These are phyloP conservation scores for Petroica traversi DNA, from an alignment of 2,113 vertebrate genomes.

Conservation along the genomic window DNA sequence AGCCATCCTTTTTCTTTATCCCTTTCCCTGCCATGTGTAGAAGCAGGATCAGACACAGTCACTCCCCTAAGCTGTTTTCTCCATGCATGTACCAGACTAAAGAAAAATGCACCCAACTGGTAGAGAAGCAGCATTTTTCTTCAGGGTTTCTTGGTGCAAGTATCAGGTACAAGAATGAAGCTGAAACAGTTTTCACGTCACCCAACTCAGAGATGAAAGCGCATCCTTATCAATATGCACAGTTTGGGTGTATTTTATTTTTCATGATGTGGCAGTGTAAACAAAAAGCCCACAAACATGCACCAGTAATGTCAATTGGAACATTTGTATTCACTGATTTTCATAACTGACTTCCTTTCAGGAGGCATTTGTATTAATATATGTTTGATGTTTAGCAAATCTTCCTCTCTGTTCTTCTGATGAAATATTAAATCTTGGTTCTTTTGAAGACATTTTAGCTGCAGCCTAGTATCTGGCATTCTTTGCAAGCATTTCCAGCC, in stretches of 20 bases:
- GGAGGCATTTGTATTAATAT: slow-evolving; percentile 68
- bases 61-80: not conserved
- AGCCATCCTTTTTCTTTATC: not conserved
- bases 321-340: slow-evolving; percentile 68
- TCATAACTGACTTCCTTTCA: slow-evolving; percentile 67
- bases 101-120: slow-evolving; percentile 2
- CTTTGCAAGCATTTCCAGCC: slow-evolving; percentile 4
- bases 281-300: slow-evolving; percentile 63
- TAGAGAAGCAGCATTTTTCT: not conserved
- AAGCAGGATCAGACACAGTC: not conserved
- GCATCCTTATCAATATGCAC: slow-evolving; percentile 56
- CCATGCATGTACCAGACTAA: not conserved
- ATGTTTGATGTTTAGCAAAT: slow-evolving; percentile 65
- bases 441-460: slow-evolving; percentile 44
- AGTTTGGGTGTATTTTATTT: slow-evolving; percentile 66
- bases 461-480: not conserved
- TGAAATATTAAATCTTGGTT: slow-evolving; percentile 59
- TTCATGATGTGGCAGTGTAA: slow-evolving; percentile 68
- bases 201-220: slow-evolving; percentile 57
- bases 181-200: slow-evolving; percentile 31
- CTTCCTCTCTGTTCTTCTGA: slow-evolving; percentile 44
- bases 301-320: slow-evolving; percentile 64
- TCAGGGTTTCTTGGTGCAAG: slow-evolving; percentile 9
- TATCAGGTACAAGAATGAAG: slow-evolving; percentile 29
- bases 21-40: not conserved